phyloP scores from a whole-genome alignment of 2,797 vertebrate species.

The Cyclopterus lumpus region DNA sequence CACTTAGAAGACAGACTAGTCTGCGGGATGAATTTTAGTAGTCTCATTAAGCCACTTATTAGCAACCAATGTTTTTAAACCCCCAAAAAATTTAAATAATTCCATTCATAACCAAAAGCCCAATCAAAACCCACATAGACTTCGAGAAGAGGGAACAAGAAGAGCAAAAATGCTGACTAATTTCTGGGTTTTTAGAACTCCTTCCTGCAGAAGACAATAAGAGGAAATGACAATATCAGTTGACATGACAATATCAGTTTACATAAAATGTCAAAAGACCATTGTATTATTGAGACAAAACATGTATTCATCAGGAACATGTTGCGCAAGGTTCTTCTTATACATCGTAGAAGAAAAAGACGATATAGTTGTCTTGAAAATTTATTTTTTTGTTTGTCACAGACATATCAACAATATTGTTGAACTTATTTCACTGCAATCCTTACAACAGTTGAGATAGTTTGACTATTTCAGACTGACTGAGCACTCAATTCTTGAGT shows the following conservation, averaged over 20 bases:
- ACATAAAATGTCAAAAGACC: too few species aligned
- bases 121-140: background rate
- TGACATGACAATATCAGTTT: background rate
- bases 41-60: background rate
- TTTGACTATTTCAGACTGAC: background rate
- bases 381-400: background rate
- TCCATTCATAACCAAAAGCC: background rate
- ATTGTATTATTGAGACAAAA: conserved; percentile 4
- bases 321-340: background rate
- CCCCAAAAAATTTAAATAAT: too few species aligned
- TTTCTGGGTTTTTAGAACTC: background rate
- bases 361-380: background rate
- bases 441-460: background rate
- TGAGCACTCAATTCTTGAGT: background rate
- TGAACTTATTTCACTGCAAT: background rate
- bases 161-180: background rate
- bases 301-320: background rate
- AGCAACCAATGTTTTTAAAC: background rate
- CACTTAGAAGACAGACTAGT: background rate
- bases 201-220: background rate
- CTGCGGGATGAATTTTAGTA: background rate
- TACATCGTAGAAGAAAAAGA: background rate
- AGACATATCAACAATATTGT: background rate
- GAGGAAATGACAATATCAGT: conserved; percentile 10
- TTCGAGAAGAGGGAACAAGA: background rate